Conservation (phyloP, 2,888 invertebrate species). For the Notocelia uddmanniana region DNA sequence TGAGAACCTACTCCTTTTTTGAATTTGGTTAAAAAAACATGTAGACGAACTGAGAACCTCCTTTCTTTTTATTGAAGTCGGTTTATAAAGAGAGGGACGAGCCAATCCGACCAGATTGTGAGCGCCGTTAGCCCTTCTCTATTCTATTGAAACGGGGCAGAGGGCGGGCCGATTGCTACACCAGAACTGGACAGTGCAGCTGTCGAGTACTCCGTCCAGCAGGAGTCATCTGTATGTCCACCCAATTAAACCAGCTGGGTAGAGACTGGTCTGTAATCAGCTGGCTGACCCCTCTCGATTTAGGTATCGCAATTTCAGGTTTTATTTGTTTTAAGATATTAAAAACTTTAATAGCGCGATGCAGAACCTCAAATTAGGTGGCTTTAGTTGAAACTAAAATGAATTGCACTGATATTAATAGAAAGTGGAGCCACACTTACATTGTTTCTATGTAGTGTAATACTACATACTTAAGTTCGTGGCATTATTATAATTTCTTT, state of each 20-base stretch:
- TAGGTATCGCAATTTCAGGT: too few relatives aligned
- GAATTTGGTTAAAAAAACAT: too few relatives aligned
- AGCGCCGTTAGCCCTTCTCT: neutral
- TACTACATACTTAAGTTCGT: neutral
- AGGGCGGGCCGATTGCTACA: neutral
- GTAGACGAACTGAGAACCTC: too few relatives aligned
- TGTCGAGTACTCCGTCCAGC: neutral
- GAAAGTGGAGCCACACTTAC: conserved; percentile 4
- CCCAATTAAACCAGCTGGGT: conserved; percentile 9
- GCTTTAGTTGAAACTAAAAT: conserved; percentile 8
- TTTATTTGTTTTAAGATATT: neutral
- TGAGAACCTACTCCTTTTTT: too few relatives aligned
- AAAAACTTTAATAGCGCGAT: conserved; percentile 10
- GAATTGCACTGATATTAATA: neutral
- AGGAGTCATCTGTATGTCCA: neutral
- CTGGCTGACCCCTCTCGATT: neutral
- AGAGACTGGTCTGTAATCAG: neutral
- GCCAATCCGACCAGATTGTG: neutral
- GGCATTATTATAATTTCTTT: too few relatives aligned
- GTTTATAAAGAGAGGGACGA: neutral
- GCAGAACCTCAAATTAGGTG: neutral
- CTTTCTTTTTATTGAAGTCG: too few relatives aligned
- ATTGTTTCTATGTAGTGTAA: neutral
- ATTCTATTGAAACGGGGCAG: too few relatives aligned
- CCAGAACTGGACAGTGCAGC: neutral